A percentile compares a stretch with the other conserved stretches of the same genome.
Evolutionary conservation across 1,140 invertebrate genomes (phyloP).

Genomic region (Ips typographus): DNA sequence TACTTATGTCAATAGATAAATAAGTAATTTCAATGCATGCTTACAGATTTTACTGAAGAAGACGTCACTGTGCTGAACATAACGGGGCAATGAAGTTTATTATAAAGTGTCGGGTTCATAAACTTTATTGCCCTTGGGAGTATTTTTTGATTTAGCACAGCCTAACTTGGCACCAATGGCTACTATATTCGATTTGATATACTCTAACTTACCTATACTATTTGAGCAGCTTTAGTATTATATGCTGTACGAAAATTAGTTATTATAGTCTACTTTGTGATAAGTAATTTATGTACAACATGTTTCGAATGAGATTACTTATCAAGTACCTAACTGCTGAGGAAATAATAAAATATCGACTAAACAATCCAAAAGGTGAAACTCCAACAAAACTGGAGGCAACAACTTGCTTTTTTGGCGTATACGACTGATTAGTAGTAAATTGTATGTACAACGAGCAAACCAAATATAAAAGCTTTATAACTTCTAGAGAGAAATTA

Average conservation of each 20-base stretch:
- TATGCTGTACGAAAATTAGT: not conserved
- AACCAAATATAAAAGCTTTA: too few relatives aligned
- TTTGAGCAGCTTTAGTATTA: slow-evolving; percentile 36
- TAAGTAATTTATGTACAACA: not conserved
- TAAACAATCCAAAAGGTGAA: too few relatives aligned
- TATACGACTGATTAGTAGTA: too few relatives aligned
- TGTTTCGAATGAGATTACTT: too few relatives aligned
- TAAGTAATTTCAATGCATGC: not conserved
- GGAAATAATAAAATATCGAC: too few relatives aligned
- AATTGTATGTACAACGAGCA: too few relatives aligned
- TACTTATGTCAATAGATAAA: not conserved
- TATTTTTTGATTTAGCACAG: slow-evolving; percentile 42
- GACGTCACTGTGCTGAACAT: too few relatives aligned
- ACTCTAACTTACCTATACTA: slow-evolving; percentile 35
- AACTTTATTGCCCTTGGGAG: slow-evolving; percentile 3
- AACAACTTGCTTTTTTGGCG: too few relatives aligned
- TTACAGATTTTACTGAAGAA: not conserved
- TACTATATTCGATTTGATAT: slow-evolving; percentile 34
- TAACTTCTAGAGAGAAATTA: not conserved
- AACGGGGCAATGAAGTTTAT: not conserved
- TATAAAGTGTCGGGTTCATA: slow-evolving; percentile 19
- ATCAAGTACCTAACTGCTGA: too few relatives aligned
- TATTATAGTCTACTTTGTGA: not conserved
- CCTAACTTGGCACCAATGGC: slow-evolving; percentile 46
- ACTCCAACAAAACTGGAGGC: too few relatives aligned